Base-by-base conservation (phyloP, 2,888 invertebrate genomes). In the Hirtodrosophila duncani region DNA sequence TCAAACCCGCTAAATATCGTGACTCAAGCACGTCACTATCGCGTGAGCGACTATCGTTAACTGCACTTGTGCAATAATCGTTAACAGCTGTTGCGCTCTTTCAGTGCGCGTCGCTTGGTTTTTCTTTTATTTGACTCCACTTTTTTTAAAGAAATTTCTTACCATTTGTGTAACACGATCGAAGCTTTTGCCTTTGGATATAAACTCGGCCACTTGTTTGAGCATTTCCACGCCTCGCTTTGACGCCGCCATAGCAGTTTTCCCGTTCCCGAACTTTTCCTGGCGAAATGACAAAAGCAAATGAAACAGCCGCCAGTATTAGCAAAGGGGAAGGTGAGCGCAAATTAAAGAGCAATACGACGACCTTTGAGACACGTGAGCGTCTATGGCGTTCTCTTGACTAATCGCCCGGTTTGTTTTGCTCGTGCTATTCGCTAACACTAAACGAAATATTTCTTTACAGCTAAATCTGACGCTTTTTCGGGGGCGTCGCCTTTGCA, bases 81-180 rank as follows among this genome's bases (percentile, higher is more conserved):
- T 36, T 14, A 20, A n/a, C 51, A 61, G 70, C 67, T 58, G 75
- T 30, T 48, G 24, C 17, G 3, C 31, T 10, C 27, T 17, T 8
- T n/a, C n/a, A n/a, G n/a, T 18, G 26, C 16, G 13, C 27, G 11
- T n/a, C n/a, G 6, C n/a, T 41, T 41, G 1, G 6, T 5, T 14
- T 9, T 10, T 9, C 10, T 41, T 31, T 34, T n/a, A 5, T 5
- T 8, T 14, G 8, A 36, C 7, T 21, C 2, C 14, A 3, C 4
- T 41, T 30, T 18, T 24, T 17, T 24, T 29, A 14, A 18, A n/a
- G n/a, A n/a, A n/a, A 13, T 9, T 14, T 38, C 78, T 85, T 69
- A 89, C 89, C 66, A 88, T 86, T 64, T 86, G 84, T 45, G 88
- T 67, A 14, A 86, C 84, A 27, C 81, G 82, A 24, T 87, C 88